A percentile compares a stretch with the other conserved stretches of the same genome.
These are phyloP conservation scores for Actinia tenebrosa DNA, from an alignment of 64 coral and sea anemone species.

Conservation along the genomic window DNA sequence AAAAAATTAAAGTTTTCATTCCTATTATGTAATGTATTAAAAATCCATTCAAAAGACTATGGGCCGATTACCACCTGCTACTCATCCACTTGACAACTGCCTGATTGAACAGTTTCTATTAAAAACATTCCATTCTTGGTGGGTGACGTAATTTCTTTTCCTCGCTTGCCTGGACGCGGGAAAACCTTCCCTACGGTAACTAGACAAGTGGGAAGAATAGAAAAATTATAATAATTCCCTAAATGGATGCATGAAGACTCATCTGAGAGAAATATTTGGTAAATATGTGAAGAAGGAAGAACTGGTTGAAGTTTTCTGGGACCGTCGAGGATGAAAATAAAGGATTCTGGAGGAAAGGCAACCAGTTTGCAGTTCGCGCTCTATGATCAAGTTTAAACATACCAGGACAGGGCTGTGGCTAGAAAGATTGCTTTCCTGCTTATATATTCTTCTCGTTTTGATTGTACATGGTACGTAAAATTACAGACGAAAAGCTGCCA, in stretches of 20 bases:
- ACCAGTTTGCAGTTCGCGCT: constrained; percentile 3
- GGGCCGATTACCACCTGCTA: background rate
- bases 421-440: background rate
- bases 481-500: background rate
- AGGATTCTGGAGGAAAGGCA: background rate
- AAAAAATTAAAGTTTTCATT: background rate
- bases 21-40: background rate
- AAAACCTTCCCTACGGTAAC: background rate
- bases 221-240: background rate
- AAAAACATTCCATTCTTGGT: background rate
- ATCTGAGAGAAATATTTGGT: background rate
- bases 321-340: constrained; percentile 1
- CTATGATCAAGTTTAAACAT: background rate
- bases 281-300: background rate
- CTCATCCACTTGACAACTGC: background rate
- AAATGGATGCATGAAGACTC: background rate
- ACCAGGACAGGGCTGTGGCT: background rate
- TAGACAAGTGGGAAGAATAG: background rate
- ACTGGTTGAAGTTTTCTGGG: background rate
- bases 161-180: background rate
- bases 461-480: background rate
- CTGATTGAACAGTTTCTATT: background rate
- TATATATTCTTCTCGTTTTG: background rate
- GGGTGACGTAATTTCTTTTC: background rate
- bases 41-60: background rate